Conservation (phyloP, 2,113 vertebrate genomes). For the Hystrix brachyura region DNA sequence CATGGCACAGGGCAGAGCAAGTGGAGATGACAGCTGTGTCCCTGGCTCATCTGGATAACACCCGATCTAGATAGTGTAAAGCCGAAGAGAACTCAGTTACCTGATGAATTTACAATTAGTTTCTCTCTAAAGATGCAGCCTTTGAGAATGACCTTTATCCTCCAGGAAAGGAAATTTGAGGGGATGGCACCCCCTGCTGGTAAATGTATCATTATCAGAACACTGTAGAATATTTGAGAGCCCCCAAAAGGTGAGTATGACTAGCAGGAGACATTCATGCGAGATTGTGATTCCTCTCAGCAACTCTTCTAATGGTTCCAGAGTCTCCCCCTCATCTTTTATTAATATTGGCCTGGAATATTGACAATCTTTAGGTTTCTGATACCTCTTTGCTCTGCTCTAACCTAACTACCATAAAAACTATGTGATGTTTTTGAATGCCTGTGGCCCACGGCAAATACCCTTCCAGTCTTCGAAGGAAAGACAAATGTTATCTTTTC, state of each 20-base stretch:
- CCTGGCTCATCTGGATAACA: background rate
- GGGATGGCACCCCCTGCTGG: conserved; percentile 79
- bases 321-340: background rate
- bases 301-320: background rate
- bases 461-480: background rate
- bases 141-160: conserved; percentile 23
- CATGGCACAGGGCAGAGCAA: background rate
- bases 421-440: background rate
- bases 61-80: background rate
- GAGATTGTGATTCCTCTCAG: background rate
- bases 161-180: conserved; percentile 61
- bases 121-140: background rate
- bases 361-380: background rate
- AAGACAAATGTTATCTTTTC: background rate
- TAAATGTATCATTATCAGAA: conserved; percentile 12
- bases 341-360: background rate
- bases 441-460: background rate
- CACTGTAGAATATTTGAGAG: background rate
- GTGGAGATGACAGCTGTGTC: background rate
- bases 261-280: background rate
- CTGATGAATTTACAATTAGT: conserved; percentile 2
- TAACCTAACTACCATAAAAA: background rate
- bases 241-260: background rate
- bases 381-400: background rate
- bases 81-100: background rate